Evolutionary conservation across 92 coral and sea anemone species (phyloP), one percentile per base, ranked within the genome.

Genomic region (Palythoa caribaeorum): DNA sequence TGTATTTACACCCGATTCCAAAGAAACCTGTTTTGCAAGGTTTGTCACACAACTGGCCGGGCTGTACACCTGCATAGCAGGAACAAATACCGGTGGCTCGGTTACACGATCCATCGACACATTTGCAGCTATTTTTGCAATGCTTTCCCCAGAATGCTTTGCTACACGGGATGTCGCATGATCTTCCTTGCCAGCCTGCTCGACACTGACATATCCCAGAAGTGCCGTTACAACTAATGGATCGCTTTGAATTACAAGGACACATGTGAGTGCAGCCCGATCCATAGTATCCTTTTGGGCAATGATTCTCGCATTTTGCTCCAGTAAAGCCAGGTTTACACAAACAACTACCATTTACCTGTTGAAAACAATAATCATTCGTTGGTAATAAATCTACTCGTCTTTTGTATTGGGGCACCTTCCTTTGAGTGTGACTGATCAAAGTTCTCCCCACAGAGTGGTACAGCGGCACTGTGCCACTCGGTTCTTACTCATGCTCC

Each of bases 261-360:
- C 98, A 95, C 19, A 48, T 47, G 73, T 59, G 38, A 19, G 77
- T 53, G 76, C 98, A 95, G 89, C 87, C 90, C 53, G 54, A 20
- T 7, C 98, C 98, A 90, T 87, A 95, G 87, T 48, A 75, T 69
- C 90, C 94, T 5, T 50, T 20, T 0, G 55, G 63, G 48, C 98
- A 95, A 11, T 50, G 88, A 5, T 19, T 52, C 2, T 88, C 83
- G 71, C 98, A 95, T 48, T 74, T 90, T 17, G 70, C 16, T 10
- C 98, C 96, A 16, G 79, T 71, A 74, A 83, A 95, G 5, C 99
- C 99, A 17, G 96, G 92, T 10, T 78, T 84, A 80, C 99, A 97
- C 14, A 36, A 62, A 75, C 99, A 97, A 59, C 9, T 79, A 39
- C 99, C 99, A 88, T 84, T 91, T 53, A 88, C 90, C 97, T 97